These are phyloP conservation scores for Tachina fera DNA, from an alignment of 2,888 invertebrate species.

Conservation along the genomic window DNA sequence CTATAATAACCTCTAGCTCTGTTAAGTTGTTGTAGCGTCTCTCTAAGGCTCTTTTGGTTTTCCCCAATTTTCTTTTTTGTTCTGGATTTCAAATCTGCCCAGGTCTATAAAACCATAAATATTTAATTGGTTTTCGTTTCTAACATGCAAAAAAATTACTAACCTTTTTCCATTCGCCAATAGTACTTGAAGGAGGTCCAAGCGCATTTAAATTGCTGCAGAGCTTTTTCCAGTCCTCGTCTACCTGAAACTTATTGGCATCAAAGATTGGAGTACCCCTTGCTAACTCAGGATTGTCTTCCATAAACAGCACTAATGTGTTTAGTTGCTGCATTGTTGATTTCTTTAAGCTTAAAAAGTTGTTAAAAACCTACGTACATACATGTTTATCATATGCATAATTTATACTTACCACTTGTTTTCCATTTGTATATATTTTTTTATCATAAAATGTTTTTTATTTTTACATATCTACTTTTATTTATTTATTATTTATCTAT, in stretches of 20 bases:
- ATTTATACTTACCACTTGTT: constrained; percentile 13
- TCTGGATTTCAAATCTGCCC: constrained; percentile 27
- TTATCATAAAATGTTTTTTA: not conserved
- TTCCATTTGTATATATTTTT: constrained; percentile 5
- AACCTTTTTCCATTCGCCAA: constrained; percentile 48
- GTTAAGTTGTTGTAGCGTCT: constrained; percentile 15
- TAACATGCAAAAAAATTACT: constrained; percentile 10
- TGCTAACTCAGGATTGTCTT: constrained; percentile 31
- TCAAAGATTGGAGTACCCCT: constrained; percentile 29
- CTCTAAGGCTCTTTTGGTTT: constrained; percentile 17
- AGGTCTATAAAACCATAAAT: constrained; percentile 17
- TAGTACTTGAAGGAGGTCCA: constrained; percentile 3
- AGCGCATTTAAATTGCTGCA: constrained; percentile 1
- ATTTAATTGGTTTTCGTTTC: not conserved
- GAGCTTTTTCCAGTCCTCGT: constrained; percentile 28
- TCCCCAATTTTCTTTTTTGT: constrained; percentile 30
- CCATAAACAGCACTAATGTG: constrained; percentile 28
- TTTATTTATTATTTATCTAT: not conserved
- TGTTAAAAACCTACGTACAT: not conserved
- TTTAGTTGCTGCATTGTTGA: constrained; percentile 1
- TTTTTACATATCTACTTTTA: not conserved
- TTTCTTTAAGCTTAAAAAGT: constrained; percentile 11
- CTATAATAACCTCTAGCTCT: constrained; percentile 18
- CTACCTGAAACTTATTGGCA: not conserved
- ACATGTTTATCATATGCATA: too few relatives aligned